Base-by-base conservation (phyloP, 2,888 invertebrate genomes). In the Cephus pygmeus region DNA sequence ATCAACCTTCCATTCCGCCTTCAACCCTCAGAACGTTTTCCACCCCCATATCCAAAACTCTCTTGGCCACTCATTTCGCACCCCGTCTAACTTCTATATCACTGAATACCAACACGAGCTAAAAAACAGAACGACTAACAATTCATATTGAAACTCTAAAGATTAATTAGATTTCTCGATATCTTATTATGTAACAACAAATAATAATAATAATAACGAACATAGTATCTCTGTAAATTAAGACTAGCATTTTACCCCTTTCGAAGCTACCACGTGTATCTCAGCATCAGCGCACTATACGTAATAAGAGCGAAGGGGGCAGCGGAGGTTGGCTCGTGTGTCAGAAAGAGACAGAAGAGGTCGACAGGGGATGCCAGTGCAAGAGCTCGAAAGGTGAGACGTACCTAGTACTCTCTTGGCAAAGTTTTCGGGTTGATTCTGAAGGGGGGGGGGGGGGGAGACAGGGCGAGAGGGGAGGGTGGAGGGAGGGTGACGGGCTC, bases 251-350 rank as follows among this genome's bases (percentile, higher is more conserved):
- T 85, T 87, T 81, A 85, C 86, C 87, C 87, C 85, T 83, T 85
- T 85, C 84, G 82, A 85, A 84, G 85, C 85, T 86, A 85, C 84
- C 83, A 84, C 34, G 84, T 85, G 85, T 85, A 83, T 84, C 81
- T 81, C 81, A 75, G 80, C 69, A 15, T 40, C 15, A 1, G 40
- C 6, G 40, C 15, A 23, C 23, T 23, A 23, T 56, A 56, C 9
- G 56, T 56, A 23, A 23, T 56, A 56, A 23, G 56, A 9, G 6
- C 6, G 9, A 1, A 23, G 80, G 80, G 69, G 71, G 6, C 36
- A 23, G 4, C 11, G 75, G 69, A 34, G 36, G 34, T 35, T 73
- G 23, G 33, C 11, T 35, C 33, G 56, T 23, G 56, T 76, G 73
- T 68, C 36, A 31, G 76, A 77, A 74, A 34, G 56, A 75, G 78